Conservation (phyloP, 2,888 invertebrate genomes). For the Noctua janthe region DNA sequence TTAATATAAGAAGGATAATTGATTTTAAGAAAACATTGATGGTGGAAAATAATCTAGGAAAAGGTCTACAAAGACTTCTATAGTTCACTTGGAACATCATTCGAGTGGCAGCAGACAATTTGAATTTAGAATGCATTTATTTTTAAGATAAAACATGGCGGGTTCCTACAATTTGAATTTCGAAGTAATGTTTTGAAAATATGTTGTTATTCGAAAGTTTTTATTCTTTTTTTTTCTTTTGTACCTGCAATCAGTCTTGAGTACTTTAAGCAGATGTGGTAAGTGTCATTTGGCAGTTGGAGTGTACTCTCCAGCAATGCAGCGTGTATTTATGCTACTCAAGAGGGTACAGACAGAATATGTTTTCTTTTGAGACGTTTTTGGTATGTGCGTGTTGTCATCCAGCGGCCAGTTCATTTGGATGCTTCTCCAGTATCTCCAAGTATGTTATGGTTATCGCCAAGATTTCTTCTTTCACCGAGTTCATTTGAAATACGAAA, state of each 20-base stretch:
- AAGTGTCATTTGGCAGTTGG: neutral
- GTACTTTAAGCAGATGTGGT: neutral
- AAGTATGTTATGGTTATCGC: neutral
- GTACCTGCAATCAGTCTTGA: neutral
- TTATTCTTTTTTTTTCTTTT: neutral
- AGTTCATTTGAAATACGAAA: too few relatives aligned
- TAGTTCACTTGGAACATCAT: too few relatives aligned
- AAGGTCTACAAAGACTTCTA: neutral
- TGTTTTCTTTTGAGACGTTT: neutral
- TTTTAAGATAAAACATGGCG: too few relatives aligned
- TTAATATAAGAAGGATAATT: neutral
- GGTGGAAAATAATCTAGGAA: neutral
- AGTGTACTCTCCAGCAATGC: neutral
- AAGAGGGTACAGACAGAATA: too few relatives aligned
- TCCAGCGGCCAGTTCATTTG: neutral
- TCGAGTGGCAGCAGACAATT: neutral
- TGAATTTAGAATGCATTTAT: neutral
- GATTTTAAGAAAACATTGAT: neutral
- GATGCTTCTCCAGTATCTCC: neutral
- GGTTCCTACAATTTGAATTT: too few relatives aligned
- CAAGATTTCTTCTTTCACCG: neutral
- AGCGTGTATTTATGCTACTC: too few relatives aligned
- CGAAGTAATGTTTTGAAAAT: too few relatives aligned
- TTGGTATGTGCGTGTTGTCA: neutral
- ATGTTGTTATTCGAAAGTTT: neutral